These are phyloP conservation scores for Ahaetulla prasina DNA, from an alignment of 2,113 vertebrate genomes.

Conservation along the genomic window DNA sequence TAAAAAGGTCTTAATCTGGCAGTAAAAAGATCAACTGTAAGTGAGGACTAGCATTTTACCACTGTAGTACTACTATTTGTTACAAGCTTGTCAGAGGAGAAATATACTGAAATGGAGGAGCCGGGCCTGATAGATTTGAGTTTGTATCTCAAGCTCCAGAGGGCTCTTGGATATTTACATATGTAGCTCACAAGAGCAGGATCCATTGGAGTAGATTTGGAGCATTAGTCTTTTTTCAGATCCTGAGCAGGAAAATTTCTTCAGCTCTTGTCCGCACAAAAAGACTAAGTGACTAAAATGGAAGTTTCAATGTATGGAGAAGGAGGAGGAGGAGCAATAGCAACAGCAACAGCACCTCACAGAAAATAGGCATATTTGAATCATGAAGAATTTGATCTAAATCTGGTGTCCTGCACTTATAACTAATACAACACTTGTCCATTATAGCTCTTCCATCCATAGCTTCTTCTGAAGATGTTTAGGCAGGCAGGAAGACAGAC, in stretches of 20 bases:
- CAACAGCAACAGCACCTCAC: too few relatives aligned
- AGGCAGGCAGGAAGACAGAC: not conserved
- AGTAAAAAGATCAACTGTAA: not conserved
- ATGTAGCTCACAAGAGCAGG: not conserved
- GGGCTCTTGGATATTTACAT: not conserved
- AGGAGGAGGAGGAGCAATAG: not conserved
- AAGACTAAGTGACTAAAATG: not conserved
- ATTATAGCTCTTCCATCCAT: not conserved
- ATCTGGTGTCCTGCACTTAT: not conserved
- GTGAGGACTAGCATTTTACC: not conserved
- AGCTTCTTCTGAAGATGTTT: not conserved
- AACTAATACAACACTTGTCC: not conserved
- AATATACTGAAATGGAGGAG: not conserved
- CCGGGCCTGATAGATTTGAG: not conserved
- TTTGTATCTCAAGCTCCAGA: not conserved
- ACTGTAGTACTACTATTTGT: not conserved
- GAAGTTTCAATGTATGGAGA: not conserved
- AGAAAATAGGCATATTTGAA: not conserved
- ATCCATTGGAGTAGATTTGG: not conserved
- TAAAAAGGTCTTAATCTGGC: not conserved
- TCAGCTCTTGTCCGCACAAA: not conserved
- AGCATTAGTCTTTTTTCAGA: not conserved
- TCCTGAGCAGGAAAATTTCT: not conserved
- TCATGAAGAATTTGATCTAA: not conserved
- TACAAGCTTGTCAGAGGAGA: not conserved